Evolutionary conservation across 2,797 vertebrate species (phyloP).

Genomic region (Lagodon rhomboides): DNA sequence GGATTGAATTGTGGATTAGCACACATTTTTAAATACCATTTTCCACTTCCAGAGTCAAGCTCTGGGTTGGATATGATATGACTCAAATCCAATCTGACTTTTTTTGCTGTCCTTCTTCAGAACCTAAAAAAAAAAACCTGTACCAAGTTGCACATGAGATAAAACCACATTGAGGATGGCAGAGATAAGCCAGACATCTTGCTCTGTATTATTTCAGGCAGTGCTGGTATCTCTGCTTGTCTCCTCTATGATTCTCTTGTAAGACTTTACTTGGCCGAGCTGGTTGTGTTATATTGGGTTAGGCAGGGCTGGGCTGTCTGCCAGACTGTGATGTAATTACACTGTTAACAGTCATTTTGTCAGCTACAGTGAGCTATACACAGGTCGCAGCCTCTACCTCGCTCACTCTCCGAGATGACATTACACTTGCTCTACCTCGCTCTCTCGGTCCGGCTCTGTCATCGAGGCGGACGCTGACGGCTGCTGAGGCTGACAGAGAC

Average conservation of each 20-base stretch:
- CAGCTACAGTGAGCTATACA: constrained; percentile 51
- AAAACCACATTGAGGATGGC: not conserved
- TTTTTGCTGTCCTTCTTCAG: too few relatives aligned
- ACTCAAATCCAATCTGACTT: not conserved
- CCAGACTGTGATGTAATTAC: constrained; percentile 73
- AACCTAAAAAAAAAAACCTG: not conserved
- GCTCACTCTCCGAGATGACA: constrained; percentile 62
- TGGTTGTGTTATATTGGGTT: constrained; percentile 47
- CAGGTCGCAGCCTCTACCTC: constrained; percentile 68
- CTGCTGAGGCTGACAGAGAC: constrained; percentile 31
- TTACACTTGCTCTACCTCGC: constrained; percentile 53
- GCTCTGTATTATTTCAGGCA: not conserved
- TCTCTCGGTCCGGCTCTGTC: constrained; percentile 39
- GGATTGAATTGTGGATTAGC: too few relatives aligned
- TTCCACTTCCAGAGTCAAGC: not conserved
- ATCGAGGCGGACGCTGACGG: constrained; percentile 45
- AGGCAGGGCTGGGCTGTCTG: constrained; percentile 57
- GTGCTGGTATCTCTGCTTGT: constrained; percentile 2
- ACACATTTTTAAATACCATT: too few relatives aligned
- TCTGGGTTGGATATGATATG: not conserved
- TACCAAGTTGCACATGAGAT: not conserved
- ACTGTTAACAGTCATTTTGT: constrained; percentile 74
- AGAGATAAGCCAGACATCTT: not conserved
- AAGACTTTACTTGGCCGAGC: constrained; percentile 43
- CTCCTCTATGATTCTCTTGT: constrained; percentile 30